phyloP scores from a whole-genome alignment of 1,140 invertebrate species.

The Pteromalus puparum region DNA sequence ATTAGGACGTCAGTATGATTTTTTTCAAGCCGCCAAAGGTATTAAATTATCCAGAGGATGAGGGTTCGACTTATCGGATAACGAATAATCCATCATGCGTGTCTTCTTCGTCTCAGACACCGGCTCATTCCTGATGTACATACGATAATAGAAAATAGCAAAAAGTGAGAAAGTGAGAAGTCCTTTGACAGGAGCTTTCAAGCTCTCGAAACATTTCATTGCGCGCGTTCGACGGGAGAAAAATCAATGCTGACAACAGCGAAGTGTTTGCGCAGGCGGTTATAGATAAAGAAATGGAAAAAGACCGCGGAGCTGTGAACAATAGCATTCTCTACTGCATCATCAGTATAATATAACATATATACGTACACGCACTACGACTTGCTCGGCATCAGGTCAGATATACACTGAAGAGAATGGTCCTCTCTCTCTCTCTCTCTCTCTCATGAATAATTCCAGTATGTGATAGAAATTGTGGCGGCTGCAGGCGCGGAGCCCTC shows the following conservation, averaged over 20 bases:
- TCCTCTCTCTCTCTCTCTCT: no score
- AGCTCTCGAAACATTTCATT: no score
- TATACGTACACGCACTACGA: neutral
- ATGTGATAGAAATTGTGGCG: conserved; percentile 59
- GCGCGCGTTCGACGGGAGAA: neutral
- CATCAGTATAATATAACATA: no score
- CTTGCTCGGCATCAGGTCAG: conserved; percentile 3
- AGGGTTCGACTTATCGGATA: neutral
- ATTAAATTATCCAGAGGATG: neutral
- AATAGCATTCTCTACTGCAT: neutral
- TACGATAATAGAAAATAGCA: no score
- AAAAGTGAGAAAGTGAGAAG: no score
- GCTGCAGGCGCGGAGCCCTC: conserved; percentile 3
- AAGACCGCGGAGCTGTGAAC: neutral
- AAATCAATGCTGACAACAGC: neutral
- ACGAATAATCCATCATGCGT: no score
- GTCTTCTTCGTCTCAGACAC: neutral
- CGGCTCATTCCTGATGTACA: neutral
- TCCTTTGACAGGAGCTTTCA: no score
- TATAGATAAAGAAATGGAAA: neutral
- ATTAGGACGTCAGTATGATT: neutral
- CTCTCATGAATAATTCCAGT: conserved; percentile 58
- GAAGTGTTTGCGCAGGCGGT: no score
- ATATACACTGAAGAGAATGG: conserved; percentile 14
- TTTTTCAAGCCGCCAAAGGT: neutral